These are phyloP conservation scores for Sycophila sp. DNA, from an alignment of 1,140 invertebrate species.

Conservation along the genomic window DNA sequence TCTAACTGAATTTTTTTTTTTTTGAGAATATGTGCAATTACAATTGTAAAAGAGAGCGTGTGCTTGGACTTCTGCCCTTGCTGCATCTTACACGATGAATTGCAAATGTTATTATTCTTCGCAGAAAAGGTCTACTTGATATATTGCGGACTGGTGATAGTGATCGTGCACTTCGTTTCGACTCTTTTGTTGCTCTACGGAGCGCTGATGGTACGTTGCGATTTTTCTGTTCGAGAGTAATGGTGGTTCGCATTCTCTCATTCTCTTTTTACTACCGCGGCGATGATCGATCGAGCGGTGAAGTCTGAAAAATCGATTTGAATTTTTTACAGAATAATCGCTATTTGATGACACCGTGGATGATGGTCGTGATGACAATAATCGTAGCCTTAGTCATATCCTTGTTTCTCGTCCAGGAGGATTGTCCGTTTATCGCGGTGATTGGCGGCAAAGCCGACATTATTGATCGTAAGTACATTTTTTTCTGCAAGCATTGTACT, in stretches of 20 bases:
- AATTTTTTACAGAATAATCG: constrained; percentile 59
- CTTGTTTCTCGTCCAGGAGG: constrained; percentile 57
- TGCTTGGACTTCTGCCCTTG: too few species aligned
- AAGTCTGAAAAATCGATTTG: neutral
- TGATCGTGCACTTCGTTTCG: constrained; percentile 62
- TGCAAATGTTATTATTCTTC: constrained; percentile 33
- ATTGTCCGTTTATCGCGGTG: constrained; percentile 55
- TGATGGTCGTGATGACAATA: constrained; percentile 63
- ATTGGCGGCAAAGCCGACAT: constrained; percentile 56
- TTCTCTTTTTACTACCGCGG: too few species aligned
- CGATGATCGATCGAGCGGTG: too few species aligned
- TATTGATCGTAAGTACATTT: constrained; percentile 53
- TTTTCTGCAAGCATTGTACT: too few species aligned
- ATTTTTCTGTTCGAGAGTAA: too few species aligned
- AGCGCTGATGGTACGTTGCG: constrained; percentile 62
- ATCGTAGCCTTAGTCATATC: constrained; percentile 57
- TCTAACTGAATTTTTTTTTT: too few species aligned
- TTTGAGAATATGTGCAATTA: too few species aligned
- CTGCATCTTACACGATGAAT: too few species aligned
- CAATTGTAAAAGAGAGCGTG: too few species aligned
- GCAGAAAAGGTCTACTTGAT: constrained; percentile 63
- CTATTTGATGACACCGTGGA: constrained; percentile 64
- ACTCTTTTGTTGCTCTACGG: constrained; percentile 64
- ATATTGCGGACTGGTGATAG: constrained; percentile 62
- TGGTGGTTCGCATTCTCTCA: too few species aligned